Evolutionary conservation across 2,888 invertebrate genomes (phyloP).

Genomic region (Platycnemis pennipes): DNA sequence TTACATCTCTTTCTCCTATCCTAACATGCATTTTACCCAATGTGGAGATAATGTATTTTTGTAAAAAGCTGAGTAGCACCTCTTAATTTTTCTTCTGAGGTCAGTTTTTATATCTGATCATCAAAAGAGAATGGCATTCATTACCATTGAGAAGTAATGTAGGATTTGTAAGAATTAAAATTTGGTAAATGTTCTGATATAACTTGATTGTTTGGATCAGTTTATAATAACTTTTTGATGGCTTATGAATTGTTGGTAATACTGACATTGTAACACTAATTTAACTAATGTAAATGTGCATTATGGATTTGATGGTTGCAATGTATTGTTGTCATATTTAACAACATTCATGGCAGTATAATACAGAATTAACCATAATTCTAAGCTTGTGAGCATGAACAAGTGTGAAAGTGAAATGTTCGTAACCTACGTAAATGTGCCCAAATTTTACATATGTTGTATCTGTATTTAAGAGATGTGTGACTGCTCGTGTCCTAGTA

Average conservation of each 20-base stretch:
- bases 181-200: constrained; percentile 67
- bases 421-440: constrained; percentile 64
- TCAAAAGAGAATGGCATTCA: constrained; percentile 59
- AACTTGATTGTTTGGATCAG: constrained; percentile 61
- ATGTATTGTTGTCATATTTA: constrained; percentile 55
- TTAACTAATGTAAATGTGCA: constrained; percentile 64
- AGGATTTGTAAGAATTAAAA: constrained; percentile 57
- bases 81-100: constrained; percentile 66
- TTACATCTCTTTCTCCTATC: constrained; percentile 62
- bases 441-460: constrained; percentile 66
- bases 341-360: constrained; percentile 59
- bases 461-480: constrained; percentile 67
- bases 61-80: constrained; percentile 67
- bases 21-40: constrained; percentile 65
- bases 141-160: constrained; percentile 56
- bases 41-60: constrained; percentile 65
- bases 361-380: constrained; percentile 65
- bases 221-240: constrained; percentile 67
- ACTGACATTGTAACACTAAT: constrained; percentile 66
- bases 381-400: constrained; percentile 65
- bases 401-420: constrained; percentile 67
- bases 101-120: constrained; percentile 67
- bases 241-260: constrained; percentile 62
- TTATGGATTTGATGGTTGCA: constrained; percentile 63
- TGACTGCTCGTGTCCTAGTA: constrained; percentile 67